Evolutionary conservation across 1,140 invertebrate species (phyloP), one percentile per base, ranked within the genome.

Genomic region (Drosophila burlai): DNA sequence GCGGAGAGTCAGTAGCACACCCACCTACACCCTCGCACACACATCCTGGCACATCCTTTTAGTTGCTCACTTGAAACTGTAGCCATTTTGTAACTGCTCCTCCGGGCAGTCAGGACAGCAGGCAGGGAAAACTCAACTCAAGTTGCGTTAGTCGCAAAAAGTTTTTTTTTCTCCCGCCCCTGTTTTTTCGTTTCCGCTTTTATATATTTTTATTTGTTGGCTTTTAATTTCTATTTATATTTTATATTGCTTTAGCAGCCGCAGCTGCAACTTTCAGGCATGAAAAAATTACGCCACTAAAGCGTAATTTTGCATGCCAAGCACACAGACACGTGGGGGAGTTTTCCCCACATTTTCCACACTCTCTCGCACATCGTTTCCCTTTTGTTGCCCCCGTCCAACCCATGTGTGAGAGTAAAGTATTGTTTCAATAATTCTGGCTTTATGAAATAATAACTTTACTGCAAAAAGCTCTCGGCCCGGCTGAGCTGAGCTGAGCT

Each of bases 401-500:
- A 58, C 43, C 65, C 74, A 80, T 80, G 81, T 84, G 77, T 69
- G 73, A 78, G 85, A 79, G 69, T 90, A 89, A 90, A 91, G 81
- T 87, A 84, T 91, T 89, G 83, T 91, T 91, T 91, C 87, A 91
- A 91, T 89, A 91, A 91, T 91, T 91, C 87, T 91, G 87, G 87
- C 81, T 91, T 91, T 91, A 91, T 91, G 83, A 91, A 91, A 91
- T 91, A 91, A 91, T 91, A 91, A 91, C 89, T 91, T 82, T 84
- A 89, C 81, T 77, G 87, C 83, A 84, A 90, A 89, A 81, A 77
- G 57, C 63, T 46, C 61, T 76, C 38, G 52, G 54, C 69, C 67
- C 72, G 77, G 58, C 77, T 78, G 80, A 77, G 81, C 76, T 52
- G 49, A 77, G 74, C 52, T 69, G 83, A 78, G 74, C 60, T 66